A percentile compares a stretch with the other conserved stretches of the same genome.
Evolutionary conservation across 2,113 vertebrate genomes (phyloP).

Genomic region (Romanogobio albipinnatus): DNA sequence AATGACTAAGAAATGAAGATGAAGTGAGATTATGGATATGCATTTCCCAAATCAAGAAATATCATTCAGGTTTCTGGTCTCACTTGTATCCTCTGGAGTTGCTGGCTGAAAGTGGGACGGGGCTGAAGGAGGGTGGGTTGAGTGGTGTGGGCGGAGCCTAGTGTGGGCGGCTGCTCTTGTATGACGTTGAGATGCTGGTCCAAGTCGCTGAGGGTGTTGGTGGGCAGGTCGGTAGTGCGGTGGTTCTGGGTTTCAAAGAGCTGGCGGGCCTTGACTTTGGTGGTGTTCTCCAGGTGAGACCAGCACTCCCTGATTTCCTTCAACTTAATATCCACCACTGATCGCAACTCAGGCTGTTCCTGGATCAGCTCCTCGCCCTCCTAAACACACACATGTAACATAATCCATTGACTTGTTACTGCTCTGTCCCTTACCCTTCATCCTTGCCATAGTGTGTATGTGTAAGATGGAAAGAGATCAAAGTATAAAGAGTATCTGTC

Average conservation of each 20-base stretch:
- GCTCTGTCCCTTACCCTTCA: neutral
- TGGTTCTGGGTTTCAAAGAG: conserved; percentile 90
- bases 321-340: conserved; percentile 84
- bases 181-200: conserved; percentile 81
- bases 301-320: conserved; percentile 82
- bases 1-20: conserved; percentile 77
- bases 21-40: neutral
- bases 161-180: conserved; percentile 81
- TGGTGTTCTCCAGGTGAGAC: conserved; percentile 88
- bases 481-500: conserved; percentile 59
- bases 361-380: conserved; percentile 86
- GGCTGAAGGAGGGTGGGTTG: conserved; percentile 59
- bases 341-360: conserved; percentile 86
- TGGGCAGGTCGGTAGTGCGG: conserved; percentile 75
- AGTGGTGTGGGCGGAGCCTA: conserved; percentile 81
- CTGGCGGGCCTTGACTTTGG: conserved; percentile 87
- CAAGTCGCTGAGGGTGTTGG: conserved; percentile 85
- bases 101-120: conserved; percentile 86
- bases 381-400: conserved; percentile 65
- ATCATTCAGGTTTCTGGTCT: neutral
- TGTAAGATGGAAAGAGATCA: conserved; percentile 61
- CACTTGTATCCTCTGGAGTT: conserved; percentile 90
- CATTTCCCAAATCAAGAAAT: neutral
- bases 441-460: neutral
- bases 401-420: neutral